Percentiles rank a stretch among this genome's conserved stretches.
These are phyloP conservation scores for Myodes glareolus DNA, from an alignment of 2,113 vertebrate genomes.

Conservation along the genomic window DNA sequence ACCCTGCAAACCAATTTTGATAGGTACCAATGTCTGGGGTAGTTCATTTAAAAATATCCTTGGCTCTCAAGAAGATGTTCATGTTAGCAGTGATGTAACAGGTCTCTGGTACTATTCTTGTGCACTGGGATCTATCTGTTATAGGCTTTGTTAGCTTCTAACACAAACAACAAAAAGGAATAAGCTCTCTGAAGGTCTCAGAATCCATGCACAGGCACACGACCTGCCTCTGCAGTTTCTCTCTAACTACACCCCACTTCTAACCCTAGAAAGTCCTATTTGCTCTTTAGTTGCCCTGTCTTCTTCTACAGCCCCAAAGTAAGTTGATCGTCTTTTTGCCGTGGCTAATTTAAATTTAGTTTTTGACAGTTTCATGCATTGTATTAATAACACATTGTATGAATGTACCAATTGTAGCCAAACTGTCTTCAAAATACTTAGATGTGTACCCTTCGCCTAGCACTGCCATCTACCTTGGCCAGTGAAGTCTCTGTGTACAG, in stretches of 20 bases:
- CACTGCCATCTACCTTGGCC: background rate
- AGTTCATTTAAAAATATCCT: background rate
- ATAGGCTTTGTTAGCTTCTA: background rate
- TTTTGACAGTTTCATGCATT: background rate
- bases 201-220: background rate
- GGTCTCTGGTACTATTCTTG: background rate
- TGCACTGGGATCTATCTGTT: background rate
- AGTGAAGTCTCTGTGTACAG: background rate
- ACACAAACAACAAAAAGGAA: background rate
- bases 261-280: background rate
- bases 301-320: background rate
- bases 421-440: background rate
- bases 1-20: background rate
- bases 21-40: background rate
- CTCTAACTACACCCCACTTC: background rate
- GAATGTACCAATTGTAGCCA: background rate
- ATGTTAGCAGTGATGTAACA: background rate
- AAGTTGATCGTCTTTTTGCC: background rate
- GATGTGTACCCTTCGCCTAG: background rate
- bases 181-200: background rate
- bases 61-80: background rate
- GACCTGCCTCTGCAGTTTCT: background rate
- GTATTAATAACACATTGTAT: background rate
- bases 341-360: background rate
- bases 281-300: background rate